Evolutionary conservation across 2,113 vertebrate genomes (phyloP).

Genomic region (Psephotus haematonotus): DNA sequence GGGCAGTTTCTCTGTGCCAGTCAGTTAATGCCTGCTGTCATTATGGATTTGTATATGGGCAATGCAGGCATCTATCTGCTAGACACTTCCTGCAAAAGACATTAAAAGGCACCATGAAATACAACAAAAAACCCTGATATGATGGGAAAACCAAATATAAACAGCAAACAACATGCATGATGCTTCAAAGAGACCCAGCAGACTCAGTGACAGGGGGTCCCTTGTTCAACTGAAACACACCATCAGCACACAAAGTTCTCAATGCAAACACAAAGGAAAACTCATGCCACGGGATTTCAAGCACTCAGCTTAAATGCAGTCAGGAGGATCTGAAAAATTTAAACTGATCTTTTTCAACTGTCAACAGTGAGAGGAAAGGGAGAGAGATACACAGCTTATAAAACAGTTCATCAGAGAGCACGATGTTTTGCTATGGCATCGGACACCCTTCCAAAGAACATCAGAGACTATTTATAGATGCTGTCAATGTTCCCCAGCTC

Average conservation of each 20-base stretch:
- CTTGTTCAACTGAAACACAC: neutral
- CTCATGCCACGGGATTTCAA: neutral
- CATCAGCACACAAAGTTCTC: neutral
- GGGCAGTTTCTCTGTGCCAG: neutral
- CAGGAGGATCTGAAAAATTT: neutral
- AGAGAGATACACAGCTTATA: neutral
- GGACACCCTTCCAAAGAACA: neutral
- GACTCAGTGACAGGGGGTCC: neutral
- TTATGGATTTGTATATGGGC: neutral
- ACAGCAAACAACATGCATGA: neutral
- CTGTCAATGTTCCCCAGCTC: neutral
- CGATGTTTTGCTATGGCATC: neutral
- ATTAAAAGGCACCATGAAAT: neutral
- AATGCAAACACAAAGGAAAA: neutral
- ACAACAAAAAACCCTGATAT: rapidly evolving
- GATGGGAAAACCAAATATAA: neutral
- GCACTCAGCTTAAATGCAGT: neutral
- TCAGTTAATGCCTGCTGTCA: neutral
- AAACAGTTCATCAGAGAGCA: neutral
- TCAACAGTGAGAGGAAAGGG: neutral
- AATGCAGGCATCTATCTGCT: neutral
- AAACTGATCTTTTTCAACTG: neutral
- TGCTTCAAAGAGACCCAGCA: neutral
- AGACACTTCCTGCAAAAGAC: neutral
- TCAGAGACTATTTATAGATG: neutral